Conservation (phyloP, 2,888 invertebrate genomes). For the Ectemnius lituratus region DNA sequence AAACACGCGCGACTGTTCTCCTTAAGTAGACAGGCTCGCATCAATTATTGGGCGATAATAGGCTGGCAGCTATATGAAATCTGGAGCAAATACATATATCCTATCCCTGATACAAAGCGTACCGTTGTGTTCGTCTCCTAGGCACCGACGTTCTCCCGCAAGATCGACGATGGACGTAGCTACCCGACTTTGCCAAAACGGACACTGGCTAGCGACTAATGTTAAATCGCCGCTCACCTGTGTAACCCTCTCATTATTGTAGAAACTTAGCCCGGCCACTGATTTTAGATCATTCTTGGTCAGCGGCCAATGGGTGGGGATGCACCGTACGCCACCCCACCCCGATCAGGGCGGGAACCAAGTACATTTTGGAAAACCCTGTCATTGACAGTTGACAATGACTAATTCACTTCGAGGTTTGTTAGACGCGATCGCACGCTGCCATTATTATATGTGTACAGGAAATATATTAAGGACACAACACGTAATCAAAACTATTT, state of each 20-base stretch:
- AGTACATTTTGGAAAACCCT: not conserved
- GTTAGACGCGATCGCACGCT: too few species aligned
- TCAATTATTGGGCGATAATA: too few species aligned
- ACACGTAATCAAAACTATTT: too few species aligned
- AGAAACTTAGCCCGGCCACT: slow-evolving; percentile 65
- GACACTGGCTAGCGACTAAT: slow-evolving; percentile 71
- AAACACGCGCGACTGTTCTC: slow-evolving; percentile 8
- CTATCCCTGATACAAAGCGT: slow-evolving; percentile 30
- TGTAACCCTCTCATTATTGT: slow-evolving; percentile 64
- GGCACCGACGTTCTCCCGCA: too few species aligned
- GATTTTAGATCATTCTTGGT: slow-evolving; percentile 70
- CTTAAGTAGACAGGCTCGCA: slow-evolving; percentile 27
- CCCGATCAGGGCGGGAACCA: not conserved
- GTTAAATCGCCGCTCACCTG: slow-evolving; percentile 62
- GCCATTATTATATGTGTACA: too few species aligned
- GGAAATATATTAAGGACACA: too few species aligned
- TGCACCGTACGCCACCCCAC: not conserved
- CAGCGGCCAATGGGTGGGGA: slow-evolving; percentile 59
- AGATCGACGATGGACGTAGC: not conserved
- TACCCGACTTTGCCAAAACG: slow-evolving; percentile 70
- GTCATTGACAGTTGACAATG: slow-evolving; percentile 3
- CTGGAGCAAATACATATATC: too few species aligned
- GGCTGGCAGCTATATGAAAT: not conserved
- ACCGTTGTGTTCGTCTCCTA: slow-evolving; percentile 28
- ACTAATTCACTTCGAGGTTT: not conserved